Conservation (phyloP, 1,140 invertebrate genomes). For the Dreissena polymorpha region DNA sequence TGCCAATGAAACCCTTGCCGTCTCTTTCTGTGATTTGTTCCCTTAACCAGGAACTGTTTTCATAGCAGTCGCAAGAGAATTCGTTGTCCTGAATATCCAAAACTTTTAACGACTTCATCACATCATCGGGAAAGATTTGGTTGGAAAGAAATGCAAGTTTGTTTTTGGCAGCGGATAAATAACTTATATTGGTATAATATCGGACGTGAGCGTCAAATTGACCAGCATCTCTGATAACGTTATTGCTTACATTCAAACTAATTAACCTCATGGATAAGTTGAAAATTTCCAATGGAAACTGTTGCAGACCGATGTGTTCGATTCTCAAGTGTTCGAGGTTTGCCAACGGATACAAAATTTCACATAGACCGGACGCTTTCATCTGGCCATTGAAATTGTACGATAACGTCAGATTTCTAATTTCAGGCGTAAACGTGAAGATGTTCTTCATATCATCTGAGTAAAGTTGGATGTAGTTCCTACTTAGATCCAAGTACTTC, state of each 20-base stretch:
- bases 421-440: not conserved
- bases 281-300: not conserved
- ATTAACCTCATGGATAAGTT: not conserved
- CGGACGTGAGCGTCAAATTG: too few species aligned
- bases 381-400: not conserved
- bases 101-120: not conserved
- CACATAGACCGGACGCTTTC: not conserved
- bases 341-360: not conserved
- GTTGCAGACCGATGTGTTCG: not conserved
- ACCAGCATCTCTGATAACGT: too few species aligned
- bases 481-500: not conserved
- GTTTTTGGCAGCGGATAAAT: too few species aligned
- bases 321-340: not conserved
- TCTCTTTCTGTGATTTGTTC: not conserved
- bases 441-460: not conserved
- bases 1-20: not conserved
- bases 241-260: not conserved
- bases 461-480: not conserved
- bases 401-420: not conserved
- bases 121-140: not conserved
- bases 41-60: not conserved
- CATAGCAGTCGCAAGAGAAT: not conserved
- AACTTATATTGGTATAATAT: too few species aligned
- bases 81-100: not conserved
- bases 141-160: too few species aligned